Percentiles rank a stretch among this genome's conserved stretches.
These are phyloP conservation scores for Lepeophtheirus salmonis DNA, from an alignment of 1,140 invertebrate species.

Conservation along the genomic window DNA sequence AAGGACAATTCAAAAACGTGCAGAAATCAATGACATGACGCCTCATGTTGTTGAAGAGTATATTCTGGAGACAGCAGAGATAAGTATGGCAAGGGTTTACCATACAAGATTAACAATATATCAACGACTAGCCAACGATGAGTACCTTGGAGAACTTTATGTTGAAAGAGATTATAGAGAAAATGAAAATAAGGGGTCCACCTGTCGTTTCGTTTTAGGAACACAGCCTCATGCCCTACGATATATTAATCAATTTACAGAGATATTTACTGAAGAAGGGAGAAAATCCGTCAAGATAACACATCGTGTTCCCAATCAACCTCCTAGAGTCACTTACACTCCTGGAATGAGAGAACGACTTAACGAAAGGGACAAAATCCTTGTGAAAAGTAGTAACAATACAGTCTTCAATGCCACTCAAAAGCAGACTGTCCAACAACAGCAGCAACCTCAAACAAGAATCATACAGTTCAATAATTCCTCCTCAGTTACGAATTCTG, in stretches of 20 bases:
- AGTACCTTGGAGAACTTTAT: conserved; percentile 71
- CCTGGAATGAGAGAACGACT: conserved; percentile 46
- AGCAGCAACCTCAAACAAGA: no score
- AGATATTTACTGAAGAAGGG: conserved; percentile 81
- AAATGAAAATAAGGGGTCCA: conserved; percentile 56
- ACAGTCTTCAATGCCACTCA: background rate
- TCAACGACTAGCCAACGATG: conserved; percentile 61
- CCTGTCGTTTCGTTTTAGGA: conserved; percentile 49
- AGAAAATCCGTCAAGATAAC: conserved; percentile 64
- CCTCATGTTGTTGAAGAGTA: conserved; percentile 69
- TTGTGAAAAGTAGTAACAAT: background rate
- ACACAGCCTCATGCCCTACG: conserved; percentile 58
- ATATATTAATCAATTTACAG: conserved; percentile 77
- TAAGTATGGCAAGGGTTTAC: conserved; percentile 43
- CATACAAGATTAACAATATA: conserved; percentile 66
- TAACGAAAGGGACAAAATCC: conserved; percentile 15
- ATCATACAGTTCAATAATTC: background rate
- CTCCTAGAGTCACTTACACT: conserved; percentile 50
- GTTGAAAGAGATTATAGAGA: conserved; percentile 63
- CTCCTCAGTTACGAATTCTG: no score
- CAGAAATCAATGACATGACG: conserved; percentile 49
- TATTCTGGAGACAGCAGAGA: conserved; percentile 51
- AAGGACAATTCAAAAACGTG: conserved; percentile 41
- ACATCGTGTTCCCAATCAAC: conserved; percentile 50
- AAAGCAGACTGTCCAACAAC: background rate